phyloP scores from a whole-genome alignment of 1,140 invertebrate genomes.

The Euwallacea fornicatus region DNA sequence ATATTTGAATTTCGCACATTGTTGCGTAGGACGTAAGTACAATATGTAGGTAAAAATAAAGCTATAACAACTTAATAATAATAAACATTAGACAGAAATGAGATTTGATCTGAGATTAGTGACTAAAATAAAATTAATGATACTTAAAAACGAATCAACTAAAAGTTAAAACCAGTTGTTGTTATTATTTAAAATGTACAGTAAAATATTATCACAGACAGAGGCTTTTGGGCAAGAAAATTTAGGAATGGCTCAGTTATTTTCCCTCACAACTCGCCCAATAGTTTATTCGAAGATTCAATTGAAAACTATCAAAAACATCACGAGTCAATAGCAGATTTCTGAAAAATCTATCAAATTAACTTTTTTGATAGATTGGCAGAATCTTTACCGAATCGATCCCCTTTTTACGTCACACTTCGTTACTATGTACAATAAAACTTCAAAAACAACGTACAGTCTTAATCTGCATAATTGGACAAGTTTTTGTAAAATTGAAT shows the following conservation, averaged over 20 bases:
- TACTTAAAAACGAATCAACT: slow-evolving; percentile 32
- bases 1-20: no score
- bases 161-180: slow-evolving; percentile 32
- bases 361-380: not conserved
- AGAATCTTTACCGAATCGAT: slow-evolving; percentile 10
- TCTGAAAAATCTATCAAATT: not conserved
- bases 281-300: slow-evolving; percentile 8
- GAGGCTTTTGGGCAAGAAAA: slow-evolving; percentile 44
- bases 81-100: slow-evolving; percentile 26
- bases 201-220: slow-evolving; percentile 47
- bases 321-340: not conserved
- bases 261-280: slow-evolving; percentile 42
- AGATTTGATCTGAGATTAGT: slow-evolving; percentile 37
- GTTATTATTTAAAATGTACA: slow-evolving; percentile 23
- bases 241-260: slow-evolving; percentile 43
- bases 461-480: not conserved
- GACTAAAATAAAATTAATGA: slow-evolving; percentile 34
- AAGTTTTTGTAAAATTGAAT: no score
- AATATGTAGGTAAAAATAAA: slow-evolving; percentile 29
- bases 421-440: slow-evolving; percentile 35
- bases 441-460: slow-evolving; percentile 29
- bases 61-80: slow-evolving; percentile 20
- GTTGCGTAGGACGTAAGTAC: no score
- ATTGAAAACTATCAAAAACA: not conserved
- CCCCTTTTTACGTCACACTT: slow-evolving; percentile 27